Evolutionary conservation across 2,888 invertebrate genomes (phyloP).

Genomic region (Odontomyia ornata): DNA sequence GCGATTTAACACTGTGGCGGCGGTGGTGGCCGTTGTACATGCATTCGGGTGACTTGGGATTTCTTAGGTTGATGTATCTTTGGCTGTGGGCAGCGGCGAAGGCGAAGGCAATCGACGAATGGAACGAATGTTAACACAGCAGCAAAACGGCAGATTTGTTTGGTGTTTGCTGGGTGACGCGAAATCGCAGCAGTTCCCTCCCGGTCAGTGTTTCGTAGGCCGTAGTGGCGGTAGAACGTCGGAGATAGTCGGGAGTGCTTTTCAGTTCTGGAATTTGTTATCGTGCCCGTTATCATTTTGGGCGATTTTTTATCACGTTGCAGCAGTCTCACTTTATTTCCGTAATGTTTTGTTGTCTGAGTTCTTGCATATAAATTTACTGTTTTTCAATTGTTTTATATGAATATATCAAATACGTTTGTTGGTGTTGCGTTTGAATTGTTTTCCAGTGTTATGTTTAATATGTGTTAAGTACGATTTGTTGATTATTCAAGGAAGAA

Average conservation of each 20-base stretch:
- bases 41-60: neutral
- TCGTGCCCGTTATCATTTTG: slow-evolving; percentile 40
- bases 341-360: neutral
- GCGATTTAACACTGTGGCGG: slow-evolving; percentile 37
- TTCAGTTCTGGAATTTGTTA: slow-evolving; percentile 21
- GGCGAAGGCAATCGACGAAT: neutral
- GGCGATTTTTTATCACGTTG: slow-evolving; percentile 15
- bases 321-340: slow-evolving; percentile 6
- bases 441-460: neutral
- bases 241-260: slow-evolving; percentile 55
- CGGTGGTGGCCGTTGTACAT: slow-evolving; percentile 19
- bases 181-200: slow-evolving; percentile 47
- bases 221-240: slow-evolving; percentile 64
- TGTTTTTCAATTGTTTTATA: neutral
- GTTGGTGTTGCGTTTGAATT: slow-evolving; percentile 5
- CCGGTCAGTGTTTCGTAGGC: slow-evolving; percentile 46
- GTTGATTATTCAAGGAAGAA: neutral
- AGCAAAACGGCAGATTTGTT: slow-evolving; percentile 29
- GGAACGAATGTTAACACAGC: neutral
- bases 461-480: neutral
- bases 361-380: neutral
- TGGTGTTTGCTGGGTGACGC: slow-evolving; percentile 27
- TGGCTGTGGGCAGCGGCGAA: slow-evolving; percentile 24
- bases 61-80: neutral
- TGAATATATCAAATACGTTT: neutral